Base-by-base conservation (phyloP, 2,113 vertebrate genomes). In the Hippocampus comes region DNA sequence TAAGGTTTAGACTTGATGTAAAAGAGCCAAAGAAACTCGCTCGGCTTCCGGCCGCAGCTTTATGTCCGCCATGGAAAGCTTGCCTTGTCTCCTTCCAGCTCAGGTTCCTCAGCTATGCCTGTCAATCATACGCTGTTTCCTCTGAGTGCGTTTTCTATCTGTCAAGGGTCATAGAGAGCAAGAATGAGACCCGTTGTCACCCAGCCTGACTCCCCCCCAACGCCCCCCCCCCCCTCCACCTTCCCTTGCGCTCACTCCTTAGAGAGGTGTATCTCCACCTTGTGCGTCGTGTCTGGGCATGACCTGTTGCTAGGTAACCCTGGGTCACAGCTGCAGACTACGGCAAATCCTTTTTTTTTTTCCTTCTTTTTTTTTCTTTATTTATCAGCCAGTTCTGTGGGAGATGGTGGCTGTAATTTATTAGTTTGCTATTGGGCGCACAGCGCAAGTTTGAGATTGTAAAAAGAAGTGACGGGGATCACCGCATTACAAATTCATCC, bases 271-370 rank as follows among this genome's bases (percentile, higher is more conserved):
- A 90, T 88, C 89, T 90, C 89, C 78, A 91, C 90, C 89, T 88
- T 91, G 89, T 88, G 91, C 88, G 83, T 91, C 89, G 91, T 88
- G 91, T 92, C 92, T 92, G 90, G 91, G 92, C 91, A 93, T 92
- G 92, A 93, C 92, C 92, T 93, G 92, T 93, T 93, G 92, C 92
- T 93, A 93, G 92, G 92, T 93, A 93, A 93, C 92, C 91, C 90
- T 92, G 92, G 91, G 92, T 92, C 92, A 93, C 92, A 93, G 92
- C 92, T 93, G 92, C 92, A 91, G 87, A 87, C 89, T 84, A 89
- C 86, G 86, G 88, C 85, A 90, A 86, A 90, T 75, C 84, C 80
- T 87, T 91, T 91, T 72, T 92, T 91, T 91, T 91, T 89, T 91
- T 92, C 5, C 34, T 38, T 38, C 34, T 38, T 38, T 21, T 63